Percentiles rank a stretch among this genome's conserved stretches.
Evolutionary conservation across 2,113 vertebrate species (phyloP).

Genomic region (Cichladusa arquata): DNA sequence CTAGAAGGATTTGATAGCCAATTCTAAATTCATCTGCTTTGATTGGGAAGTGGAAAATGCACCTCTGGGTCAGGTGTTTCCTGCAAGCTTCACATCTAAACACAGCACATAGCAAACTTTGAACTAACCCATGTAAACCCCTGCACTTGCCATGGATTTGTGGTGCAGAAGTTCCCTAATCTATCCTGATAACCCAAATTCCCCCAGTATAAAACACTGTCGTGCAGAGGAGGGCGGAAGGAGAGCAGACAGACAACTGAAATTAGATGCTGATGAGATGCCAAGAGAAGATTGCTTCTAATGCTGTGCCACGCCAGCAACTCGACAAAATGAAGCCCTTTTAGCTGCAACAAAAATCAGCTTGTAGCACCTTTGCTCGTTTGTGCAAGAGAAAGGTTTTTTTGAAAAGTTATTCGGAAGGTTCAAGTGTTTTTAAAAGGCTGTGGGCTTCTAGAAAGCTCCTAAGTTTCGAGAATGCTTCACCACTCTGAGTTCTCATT

Average conservation of each 20-base stretch:
- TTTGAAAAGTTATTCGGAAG: neutral
- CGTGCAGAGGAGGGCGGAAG: neutral
- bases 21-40: slow-evolving; percentile 51
- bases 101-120: neutral
- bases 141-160: neutral
- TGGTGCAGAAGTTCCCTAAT: neutral
- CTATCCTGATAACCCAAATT: neutral
- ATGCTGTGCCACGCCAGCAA: neutral
- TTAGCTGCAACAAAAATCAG: neutral
- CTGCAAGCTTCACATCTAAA: neutral
- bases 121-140: neutral
- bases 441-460: neutral
- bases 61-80: neutral
- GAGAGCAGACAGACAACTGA: neutral
- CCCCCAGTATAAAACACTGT: neutral
- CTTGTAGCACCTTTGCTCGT: neutral
- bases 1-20: slow-evolving; percentile 48
- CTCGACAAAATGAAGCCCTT: neutral
- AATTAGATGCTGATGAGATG: slow-evolving; percentile 29
- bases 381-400: neutral
- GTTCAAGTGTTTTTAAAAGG: neutral
- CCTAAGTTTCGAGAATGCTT: neutral
- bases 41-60: slow-evolving; percentile 27
- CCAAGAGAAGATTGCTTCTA: slow-evolving; percentile 17
- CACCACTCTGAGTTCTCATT: neutral